These are phyloP conservation scores for Gryon sp. DNA, from an alignment of 1,140 invertebrate species.

Conservation along the genomic window DNA sequence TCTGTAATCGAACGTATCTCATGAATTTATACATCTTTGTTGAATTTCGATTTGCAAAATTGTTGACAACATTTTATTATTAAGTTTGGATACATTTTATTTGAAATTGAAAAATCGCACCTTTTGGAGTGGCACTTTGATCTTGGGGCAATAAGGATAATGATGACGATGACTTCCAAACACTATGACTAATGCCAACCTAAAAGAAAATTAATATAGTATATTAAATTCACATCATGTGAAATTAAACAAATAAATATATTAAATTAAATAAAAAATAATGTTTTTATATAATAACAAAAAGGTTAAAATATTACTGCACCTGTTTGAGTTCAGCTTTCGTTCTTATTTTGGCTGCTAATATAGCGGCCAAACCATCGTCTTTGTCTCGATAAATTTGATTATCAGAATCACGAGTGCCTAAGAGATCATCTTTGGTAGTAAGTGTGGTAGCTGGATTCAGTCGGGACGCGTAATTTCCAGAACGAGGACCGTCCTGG, in stretches of 20 bases:
- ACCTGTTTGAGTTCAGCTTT: conserved; percentile 90
- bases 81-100: too few species aligned
- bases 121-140: conserved; percentile 66
- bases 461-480: conserved; percentile 70
- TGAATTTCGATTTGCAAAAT: background rate
- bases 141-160: conserved; percentile 60
- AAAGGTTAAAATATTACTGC: conserved; percentile 2
- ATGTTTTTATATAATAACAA: background rate
- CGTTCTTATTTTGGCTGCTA: conserved; percentile 86
- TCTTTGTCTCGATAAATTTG: conserved; percentile 76
- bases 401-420: conserved; percentile 70
- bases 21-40: background rate
- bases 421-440: conserved; percentile 70
- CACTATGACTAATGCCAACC: conserved; percentile 72
- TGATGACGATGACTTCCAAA: conserved; percentile 60
- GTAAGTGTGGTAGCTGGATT: conserved; percentile 73
- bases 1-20: conserved; percentile 54
- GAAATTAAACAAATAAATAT: conserved; percentile 8
- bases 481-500: conserved; percentile 73
- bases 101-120: conserved; percentile 55
- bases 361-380: conserved; percentile 82
- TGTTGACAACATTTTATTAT: too few species aligned
- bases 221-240: too few species aligned
- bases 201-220: too few species aligned
- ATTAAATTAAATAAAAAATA: conserved; percentile 2